Conservation (phyloP, 2,888 invertebrate species). For the Dicroscelio sp. region DNA sequence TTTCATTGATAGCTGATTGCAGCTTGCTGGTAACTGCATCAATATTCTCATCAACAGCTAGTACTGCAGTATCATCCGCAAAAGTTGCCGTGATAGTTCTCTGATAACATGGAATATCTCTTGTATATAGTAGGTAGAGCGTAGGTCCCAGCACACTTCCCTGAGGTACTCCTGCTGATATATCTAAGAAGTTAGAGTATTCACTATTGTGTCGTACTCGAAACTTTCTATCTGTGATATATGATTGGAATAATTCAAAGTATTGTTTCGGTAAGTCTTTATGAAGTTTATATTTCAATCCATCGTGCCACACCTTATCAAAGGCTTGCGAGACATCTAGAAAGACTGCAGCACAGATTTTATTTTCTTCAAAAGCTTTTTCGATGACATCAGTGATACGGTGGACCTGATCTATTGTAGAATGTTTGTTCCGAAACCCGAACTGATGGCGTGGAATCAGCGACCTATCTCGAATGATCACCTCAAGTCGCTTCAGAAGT, state of each 20-base stretch:
- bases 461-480: not conserved
- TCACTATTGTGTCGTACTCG: not conserved
- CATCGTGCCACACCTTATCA: not conserved
- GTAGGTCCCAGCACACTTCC: not conserved
- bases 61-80: no score
- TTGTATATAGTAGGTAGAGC: not conserved
- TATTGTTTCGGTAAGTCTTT: not conserved
- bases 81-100: no score
- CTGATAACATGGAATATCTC: not conserved
- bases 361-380: not conserved
- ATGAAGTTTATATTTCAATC: not conserved
- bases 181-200: not conserved
- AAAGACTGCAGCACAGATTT: not conserved
- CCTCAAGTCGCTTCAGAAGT: not conserved
- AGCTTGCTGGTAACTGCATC: no score
- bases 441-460: not conserved
- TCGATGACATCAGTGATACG: not conserved
- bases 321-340: not conserved
- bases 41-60: no score
- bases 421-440: not conserved
- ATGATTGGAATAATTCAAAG: not conserved
- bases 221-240: not conserved
- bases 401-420: not conserved
- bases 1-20: no score
- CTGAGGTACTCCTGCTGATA: not conserved